Conservation (phyloP, 2,888 invertebrate species). For the Crioceris asparagi region DNA sequence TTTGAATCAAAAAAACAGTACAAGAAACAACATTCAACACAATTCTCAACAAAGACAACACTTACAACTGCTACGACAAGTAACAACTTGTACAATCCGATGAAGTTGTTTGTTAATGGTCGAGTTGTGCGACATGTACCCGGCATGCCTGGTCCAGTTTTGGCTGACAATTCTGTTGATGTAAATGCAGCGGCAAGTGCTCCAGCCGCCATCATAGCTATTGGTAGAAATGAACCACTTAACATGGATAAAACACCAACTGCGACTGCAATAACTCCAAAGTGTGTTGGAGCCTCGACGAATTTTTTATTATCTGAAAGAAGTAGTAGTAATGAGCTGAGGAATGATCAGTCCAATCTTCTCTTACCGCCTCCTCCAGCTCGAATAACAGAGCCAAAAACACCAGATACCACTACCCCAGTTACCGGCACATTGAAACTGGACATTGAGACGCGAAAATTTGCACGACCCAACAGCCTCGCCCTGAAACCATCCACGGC, state of each 20-base stretch:
- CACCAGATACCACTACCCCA: background rate
- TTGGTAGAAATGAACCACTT: too few relatives aligned
- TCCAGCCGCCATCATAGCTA: too few relatives aligned
- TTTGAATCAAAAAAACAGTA: slow-evolving; percentile 1
- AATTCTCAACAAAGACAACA: slow-evolving; percentile 8
- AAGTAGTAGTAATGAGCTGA: background rate
- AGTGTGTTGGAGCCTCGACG: background rate
- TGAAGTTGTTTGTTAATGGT: slow-evolving; percentile 48
- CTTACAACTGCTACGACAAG: too few relatives aligned
- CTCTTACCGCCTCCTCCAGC: slow-evolving; percentile 1
- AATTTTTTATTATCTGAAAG: background rate
- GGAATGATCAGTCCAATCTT: too few relatives aligned
- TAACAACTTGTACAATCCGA: slow-evolving; percentile 40
- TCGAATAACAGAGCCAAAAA: slow-evolving; percentile 3
- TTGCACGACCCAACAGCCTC: slow-evolving; percentile 70
- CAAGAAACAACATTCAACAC: background rate
- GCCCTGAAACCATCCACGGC: slow-evolving; percentile 78
- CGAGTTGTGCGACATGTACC: slow-evolving; percentile 78
- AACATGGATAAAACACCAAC: too few relatives aligned
- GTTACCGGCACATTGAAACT: slow-evolving; percentile 9
- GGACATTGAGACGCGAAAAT: slow-evolving; percentile 46
- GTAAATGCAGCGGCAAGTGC: too few relatives aligned
- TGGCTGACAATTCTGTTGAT: too few relatives aligned
- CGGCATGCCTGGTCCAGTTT: slow-evolving; percentile 75
- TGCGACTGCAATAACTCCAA: too few relatives aligned